Evolutionary conservation across 1,140 invertebrate species (phyloP).

Genomic region (Panagrolaimus sp.): DNA sequence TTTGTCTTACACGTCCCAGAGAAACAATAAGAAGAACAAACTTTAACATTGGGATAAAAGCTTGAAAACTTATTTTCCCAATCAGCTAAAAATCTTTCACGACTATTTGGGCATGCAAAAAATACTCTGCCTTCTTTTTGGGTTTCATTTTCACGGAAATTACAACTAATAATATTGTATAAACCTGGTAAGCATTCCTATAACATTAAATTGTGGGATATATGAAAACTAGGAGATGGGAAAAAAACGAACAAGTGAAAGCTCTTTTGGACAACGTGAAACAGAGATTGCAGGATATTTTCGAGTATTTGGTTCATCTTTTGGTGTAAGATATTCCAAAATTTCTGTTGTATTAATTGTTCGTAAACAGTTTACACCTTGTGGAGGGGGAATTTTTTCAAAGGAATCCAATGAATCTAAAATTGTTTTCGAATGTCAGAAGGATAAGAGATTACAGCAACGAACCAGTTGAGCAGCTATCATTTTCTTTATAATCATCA

Average conservation of each 20-base stretch:
- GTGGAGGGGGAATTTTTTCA: neutral
- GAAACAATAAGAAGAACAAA: neutral
- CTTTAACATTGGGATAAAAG: neutral
- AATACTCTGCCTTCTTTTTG: neutral
- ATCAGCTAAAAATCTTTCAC: neutral
- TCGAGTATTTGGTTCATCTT: neutral
- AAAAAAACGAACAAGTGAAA: neutral
- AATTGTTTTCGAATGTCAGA: no score
- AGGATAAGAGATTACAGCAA: no score
- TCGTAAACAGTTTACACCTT: neutral
- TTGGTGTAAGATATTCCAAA: neutral
- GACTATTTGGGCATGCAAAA: neutral
- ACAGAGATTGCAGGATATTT: neutral
- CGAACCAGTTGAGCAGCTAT: no score
- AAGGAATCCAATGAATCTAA: neutral
- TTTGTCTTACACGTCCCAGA: no score
- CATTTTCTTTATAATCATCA: no score
- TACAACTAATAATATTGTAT: neutral
- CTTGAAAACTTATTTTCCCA: neutral
- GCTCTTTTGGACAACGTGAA: neutral
- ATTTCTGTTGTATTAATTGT: conserved; percentile 6
- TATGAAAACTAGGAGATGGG: no score
- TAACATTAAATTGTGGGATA: no score
- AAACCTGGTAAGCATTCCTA: neutral
- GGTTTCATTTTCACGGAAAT: neutral